Evolutionary conservation across 2,888 invertebrate genomes (phyloP).

Genomic region (Plebejus anna): DNA sequence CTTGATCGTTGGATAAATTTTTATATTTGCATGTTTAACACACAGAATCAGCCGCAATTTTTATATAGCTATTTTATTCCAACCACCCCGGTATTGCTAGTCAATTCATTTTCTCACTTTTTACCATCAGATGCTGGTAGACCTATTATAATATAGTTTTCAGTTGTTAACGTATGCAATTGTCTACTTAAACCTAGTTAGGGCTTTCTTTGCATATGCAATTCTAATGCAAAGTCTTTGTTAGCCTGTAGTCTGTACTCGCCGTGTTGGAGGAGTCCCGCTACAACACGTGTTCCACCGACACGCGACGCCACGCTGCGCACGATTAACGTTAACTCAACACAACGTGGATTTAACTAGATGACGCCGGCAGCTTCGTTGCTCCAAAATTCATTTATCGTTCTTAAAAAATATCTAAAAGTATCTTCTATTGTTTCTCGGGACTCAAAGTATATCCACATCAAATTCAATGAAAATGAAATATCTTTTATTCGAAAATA

Average conservation of each 20-base stretch:
- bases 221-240: constrained; percentile 3
- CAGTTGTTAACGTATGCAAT: background rate
- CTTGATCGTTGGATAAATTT: no score
- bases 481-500: no score
- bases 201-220: background rate
- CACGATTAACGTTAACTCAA: background rate
- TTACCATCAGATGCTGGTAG: no score
- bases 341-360: background rate
- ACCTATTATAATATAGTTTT: background rate
- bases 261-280: background rate
- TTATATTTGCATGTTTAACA: no score
- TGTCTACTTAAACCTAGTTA: background rate
- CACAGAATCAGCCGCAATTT: no score
- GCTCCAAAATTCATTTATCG: background rate
- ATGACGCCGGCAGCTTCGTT: background rate
- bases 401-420: no score
- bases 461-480: no score
- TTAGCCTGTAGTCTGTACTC: background rate
- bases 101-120: no score
- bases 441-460: no score
- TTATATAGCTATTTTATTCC: no score
- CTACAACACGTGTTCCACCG: background rate
- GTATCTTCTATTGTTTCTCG: no score
- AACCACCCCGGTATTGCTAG: no score
- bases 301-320: constrained; percentile 10